A percentile compares a stretch with the other conserved stretches of the same genome.
Conservation (phyloP, 2,888 invertebrate species). For the Cetonia aurata region DNA sequence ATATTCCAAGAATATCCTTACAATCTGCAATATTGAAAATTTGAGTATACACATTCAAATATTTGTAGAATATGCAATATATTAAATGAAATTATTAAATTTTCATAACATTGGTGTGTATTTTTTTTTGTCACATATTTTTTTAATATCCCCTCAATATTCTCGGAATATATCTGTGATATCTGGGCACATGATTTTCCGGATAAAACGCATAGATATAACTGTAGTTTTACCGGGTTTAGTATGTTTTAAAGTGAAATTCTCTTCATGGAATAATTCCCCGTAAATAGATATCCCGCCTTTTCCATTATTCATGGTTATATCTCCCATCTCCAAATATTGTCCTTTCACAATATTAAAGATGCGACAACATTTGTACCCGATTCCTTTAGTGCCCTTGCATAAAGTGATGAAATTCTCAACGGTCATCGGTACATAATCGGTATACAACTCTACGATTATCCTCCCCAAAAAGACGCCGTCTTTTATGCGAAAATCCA, state of each 20-base stretch:
- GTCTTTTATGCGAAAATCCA: constrained; percentile 62
- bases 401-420: constrained; percentile 65
- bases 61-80: too few species aligned
- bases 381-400: constrained; percentile 55
- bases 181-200: too few species aligned
- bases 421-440: constrained; percentile 63
- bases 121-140: too few species aligned
- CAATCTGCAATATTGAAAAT: too few species aligned
- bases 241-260: constrained; percentile 65
- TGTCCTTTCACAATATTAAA: constrained; percentile 67
- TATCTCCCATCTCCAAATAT: constrained; percentile 71
- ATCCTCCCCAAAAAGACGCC: constrained; percentile 62
- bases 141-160: too few species aligned
- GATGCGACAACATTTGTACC: constrained; percentile 63
- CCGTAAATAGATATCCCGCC: constrained; percentile 70
- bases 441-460: constrained; percentile 64
- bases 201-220: too few species aligned
- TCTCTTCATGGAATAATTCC: constrained; percentile 66
- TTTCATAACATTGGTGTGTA: too few species aligned
- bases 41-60: too few species aligned
- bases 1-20: too few species aligned
- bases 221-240: constrained; percentile 64
- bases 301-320: constrained; percentile 67
- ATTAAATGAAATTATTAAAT: too few species aligned
- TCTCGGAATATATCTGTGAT: too few species aligned